phyloP scores from a whole-genome alignment of 2,113 vertebrate genomes.

The Syngnathoides biaculeatus region DNA sequence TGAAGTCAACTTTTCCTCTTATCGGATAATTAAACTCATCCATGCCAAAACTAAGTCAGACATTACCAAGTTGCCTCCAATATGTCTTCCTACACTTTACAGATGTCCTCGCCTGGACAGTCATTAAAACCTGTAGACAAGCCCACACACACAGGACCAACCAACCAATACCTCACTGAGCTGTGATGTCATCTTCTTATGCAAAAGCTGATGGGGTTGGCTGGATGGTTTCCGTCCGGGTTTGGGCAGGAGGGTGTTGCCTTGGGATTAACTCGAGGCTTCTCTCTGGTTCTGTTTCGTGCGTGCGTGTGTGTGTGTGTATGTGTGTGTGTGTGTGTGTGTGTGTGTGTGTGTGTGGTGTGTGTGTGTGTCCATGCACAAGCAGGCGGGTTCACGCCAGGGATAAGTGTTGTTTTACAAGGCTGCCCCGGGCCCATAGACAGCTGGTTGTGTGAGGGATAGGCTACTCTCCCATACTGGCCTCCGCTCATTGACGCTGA shows the following conservation, averaged over 20 bases:
- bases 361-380: neutral
- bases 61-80: neutral
- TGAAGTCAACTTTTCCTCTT: neutral
- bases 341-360: constrained; percentile 1
- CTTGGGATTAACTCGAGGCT: constrained; percentile 69
- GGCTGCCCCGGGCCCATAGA: constrained; percentile 51
- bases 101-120: neutral
- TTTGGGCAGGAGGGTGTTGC: neutral
- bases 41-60: neutral
- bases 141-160: constrained; percentile 20
- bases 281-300: constrained; percentile 23
- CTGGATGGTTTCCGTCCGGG: constrained; percentile 31
- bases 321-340: constrained; percentile 14
- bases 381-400: constrained; percentile 44
- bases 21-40: neutral
- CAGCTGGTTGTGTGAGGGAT: constrained; percentile 70
- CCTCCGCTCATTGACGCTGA: constrained; percentile 51
- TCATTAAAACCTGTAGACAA: constrained; percentile 16
- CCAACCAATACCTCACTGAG: constrained; percentile 49
- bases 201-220: constrained; percentile 63
- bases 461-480: constrained; percentile 57
- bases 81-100: neutral
- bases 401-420: constrained; percentile 69
- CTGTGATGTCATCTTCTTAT: constrained; percentile 74
- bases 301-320: constrained; percentile 16